Evolutionary conservation across 2,113 vertebrate species (phyloP), one percentile per base, ranked within the genome.

Genomic region (Aythya baeri): DNA sequence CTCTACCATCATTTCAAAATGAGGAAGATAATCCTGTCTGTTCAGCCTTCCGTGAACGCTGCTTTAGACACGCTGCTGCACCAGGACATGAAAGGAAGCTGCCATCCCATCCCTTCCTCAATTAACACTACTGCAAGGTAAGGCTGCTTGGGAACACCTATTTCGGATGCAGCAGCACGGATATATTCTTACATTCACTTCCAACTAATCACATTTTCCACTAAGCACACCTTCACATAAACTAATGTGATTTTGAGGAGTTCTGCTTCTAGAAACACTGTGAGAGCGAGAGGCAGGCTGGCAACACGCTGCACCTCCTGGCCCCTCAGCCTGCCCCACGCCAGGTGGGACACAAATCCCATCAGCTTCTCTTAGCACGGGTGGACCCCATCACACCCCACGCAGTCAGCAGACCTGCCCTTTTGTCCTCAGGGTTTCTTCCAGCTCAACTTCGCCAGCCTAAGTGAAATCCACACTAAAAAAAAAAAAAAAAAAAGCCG

Each of bases 1-100:
- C 41, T 87, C 78, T 50, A 77, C 91, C 34, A 89, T 36, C 20
- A 84, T 61, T 84, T 84, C 84, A 79, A 73, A 92, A 79, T 27
- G 38, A 80, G 36, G 72, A 88, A 50, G 81, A 84, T 77, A 82
- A 76, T 85, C 62, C 78, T 62, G 21, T 58, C 66, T 76, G 43
- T 38, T 75, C 81, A 73, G 54, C 58, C 66, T 61, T 27, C 88
- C 15, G 1, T 27, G 75, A 91, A 25, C 43, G 43, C 49, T 44
- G 44, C 23, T 58, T 95, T 66, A 77, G 71, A 66, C 54, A 87
- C 0, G 0, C 34, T 75, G 49, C 58, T 79, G 81, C 41, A 32
- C 44, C 46, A 16, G 3, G 8, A 44, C 2, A 0, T 50, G 74
- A 1, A 65, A 82, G 5, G 14, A 83, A 83, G 66, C 17, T 88